Conservation (phyloP, 2,888 invertebrate species). For the Andrena trimmerana region DNA sequence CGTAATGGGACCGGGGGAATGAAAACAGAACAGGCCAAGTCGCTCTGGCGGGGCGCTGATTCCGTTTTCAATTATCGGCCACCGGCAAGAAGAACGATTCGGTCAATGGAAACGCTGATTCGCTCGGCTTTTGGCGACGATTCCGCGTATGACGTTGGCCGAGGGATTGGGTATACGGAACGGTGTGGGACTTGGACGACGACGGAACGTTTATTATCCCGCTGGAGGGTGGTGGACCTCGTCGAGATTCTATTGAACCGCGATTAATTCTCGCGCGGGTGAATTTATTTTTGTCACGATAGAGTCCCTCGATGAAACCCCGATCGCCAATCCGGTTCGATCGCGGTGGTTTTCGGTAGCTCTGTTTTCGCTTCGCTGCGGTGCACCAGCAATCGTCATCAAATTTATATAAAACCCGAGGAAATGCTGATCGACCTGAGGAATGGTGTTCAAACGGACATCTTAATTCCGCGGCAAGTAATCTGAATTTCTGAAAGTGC, state of each 20-base stretch:
- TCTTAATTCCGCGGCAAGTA: background rate
- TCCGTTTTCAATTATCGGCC: slow-evolving; percentile 58
- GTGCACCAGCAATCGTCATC: no score
- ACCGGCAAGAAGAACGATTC: slow-evolving; percentile 28
- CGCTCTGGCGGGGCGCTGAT: background rate
- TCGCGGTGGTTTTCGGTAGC: no score
- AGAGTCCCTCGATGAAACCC: no score
- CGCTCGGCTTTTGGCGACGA: slow-evolving; percentile 34
- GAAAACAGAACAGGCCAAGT: slow-evolving; percentile 21
- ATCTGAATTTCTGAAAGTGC: background rate
- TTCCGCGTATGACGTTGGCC: slow-evolving; percentile 4
- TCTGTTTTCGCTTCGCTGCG: no score
- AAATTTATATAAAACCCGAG: no score
- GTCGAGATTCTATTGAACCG: slow-evolving; percentile 43
- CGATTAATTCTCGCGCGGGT: slow-evolving; percentile 55
- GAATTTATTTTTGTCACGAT: slow-evolving; percentile 49
- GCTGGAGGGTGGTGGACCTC: slow-evolving; percentile 10
- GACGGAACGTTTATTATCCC: slow-evolving; percentile 63
- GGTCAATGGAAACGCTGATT: slow-evolving; percentile 48
- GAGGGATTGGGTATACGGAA: slow-evolving; percentile 29
- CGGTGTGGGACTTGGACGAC: slow-evolving; percentile 12
- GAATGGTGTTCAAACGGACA: no score
- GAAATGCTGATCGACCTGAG: no score
- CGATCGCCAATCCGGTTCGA: no score
- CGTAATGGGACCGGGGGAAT: slow-evolving; percentile 18